Evolutionary conservation across 2,888 invertebrate species (phyloP), one percentile per base, ranked within the genome.

Genomic region (Amblyjoppa fuscipennis): DNA sequence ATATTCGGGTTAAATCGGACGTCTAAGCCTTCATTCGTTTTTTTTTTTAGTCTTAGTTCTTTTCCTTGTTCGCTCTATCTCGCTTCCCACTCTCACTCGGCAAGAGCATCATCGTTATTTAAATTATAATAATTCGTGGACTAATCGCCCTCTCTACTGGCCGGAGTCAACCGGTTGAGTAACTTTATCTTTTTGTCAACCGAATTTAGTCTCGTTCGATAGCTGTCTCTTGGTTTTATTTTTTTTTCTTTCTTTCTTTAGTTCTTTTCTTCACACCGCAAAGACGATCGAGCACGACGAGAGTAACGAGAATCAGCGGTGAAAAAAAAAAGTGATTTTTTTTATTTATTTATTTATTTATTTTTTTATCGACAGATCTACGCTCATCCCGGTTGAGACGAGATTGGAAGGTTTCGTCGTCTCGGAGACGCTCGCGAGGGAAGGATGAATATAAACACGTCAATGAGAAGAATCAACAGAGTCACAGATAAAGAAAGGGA

Each of bases 141-240:
- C 49, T 53, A 68, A 41, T 68, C 68, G 81, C 45, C 49, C 53
- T 81, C 45, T 59, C 76, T 88, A 89, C 88, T 89, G 90, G 88
- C 90, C 89, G 88, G 87, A 89, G 80, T 84, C 84, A 74, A 75
- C 73, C 78, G 53, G 73, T 80, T 41, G 34, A 68, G 73, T 73
- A 68, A 49, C 4, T 56, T 71, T 61, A 73, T 31, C 0, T 45
- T 3, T 45, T 71, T 49, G 5, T 59, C 81, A 56, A 49, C 20
- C 68, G 20, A 56, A 13, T 53, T 13, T 31, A 31, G 53, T 53
- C 41, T 38, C 31, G 6, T 59, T 59, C 74, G 59, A 59, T 59
- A 13, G 56, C 25, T 59, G 7, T 25, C 56, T 25, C 6, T 16
- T 49, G 6, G 20, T 49, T 69, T 51, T n/a, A 20, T n/a, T 7